Evolutionary conservation across 2,113 vertebrate species (phyloP).

Genomic region (Microcebus lehilahytsara): DNA sequence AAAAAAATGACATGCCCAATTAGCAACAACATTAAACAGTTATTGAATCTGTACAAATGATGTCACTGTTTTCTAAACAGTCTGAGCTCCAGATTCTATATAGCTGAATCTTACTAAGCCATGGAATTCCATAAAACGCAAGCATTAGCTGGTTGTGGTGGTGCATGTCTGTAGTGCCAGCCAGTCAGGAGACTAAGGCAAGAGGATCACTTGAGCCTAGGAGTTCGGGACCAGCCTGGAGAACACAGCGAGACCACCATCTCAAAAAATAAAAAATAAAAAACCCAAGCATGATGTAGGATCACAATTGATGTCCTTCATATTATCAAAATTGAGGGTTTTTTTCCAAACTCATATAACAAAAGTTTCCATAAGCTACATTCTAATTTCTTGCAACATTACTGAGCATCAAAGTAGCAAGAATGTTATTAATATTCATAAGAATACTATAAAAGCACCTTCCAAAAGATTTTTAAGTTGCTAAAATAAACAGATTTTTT

Average conservation of each 20-base stretch:
- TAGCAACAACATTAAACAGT: constrained; percentile 46
- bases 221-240: background rate
- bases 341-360: constrained; percentile 21
- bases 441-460: background rate
- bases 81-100: constrained; percentile 19
- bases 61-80: constrained; percentile 56
- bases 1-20: constrained; percentile 53
- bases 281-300: background rate
- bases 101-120: constrained; percentile 28
- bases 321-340: constrained; percentile 31
- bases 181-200: background rate
- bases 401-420: constrained; percentile 16
- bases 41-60: constrained; percentile 54
- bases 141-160: background rate
- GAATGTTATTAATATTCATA: constrained; percentile 38
- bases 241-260: background rate
- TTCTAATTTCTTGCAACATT: constrained; percentile 28
- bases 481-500: constrained; percentile 29
- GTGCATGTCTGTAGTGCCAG: background rate
- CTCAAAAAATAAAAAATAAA: background rate
- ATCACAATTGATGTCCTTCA: background rate
- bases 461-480: constrained; percentile 24
- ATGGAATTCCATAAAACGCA: constrained; percentile 37
- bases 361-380: background rate
- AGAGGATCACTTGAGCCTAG: background rate